phyloP scores from a whole-genome alignment of 2,797 vertebrate species.

The Glyptemys insculpta region DNA sequence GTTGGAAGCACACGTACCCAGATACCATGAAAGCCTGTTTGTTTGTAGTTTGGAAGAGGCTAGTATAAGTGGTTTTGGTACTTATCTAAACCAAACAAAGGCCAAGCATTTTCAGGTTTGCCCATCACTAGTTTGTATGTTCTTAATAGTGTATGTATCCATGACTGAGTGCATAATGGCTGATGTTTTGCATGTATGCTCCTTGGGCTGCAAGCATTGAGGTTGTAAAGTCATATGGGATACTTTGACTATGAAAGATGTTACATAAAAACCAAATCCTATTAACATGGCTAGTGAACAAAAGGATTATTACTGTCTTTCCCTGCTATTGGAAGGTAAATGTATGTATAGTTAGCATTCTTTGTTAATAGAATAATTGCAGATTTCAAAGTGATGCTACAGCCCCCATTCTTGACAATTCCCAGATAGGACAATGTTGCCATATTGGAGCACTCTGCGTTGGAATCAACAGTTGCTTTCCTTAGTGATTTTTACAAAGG shows the following conservation, averaged over 20 bases:
- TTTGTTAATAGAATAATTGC: not conserved
- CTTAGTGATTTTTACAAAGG: constrained; percentile 36
- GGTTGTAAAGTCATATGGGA: not conserved
- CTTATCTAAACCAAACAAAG: not conserved
- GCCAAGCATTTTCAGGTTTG: not conserved
- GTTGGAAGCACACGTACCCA: not conserved
- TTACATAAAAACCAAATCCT: not conserved
- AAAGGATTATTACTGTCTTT: not conserved
- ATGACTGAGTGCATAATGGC: not conserved
- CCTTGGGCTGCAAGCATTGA: not conserved
- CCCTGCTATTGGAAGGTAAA: not conserved
- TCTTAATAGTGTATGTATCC: not conserved
- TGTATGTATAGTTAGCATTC: not conserved
- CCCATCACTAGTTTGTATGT: not conserved
- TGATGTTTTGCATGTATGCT: not conserved
- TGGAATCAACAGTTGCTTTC: constrained; percentile 25
- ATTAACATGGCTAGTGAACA: not conserved
- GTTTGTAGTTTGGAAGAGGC: not conserved
- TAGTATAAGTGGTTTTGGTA: not conserved
- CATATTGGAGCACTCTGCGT: not conserved
- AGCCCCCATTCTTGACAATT: not conserved
- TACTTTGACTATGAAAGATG: not conserved
- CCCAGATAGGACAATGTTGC: not conserved
- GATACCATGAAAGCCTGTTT: not conserved
- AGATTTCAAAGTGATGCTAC: not conserved